phyloP scores from a whole-genome alignment of 2,797 vertebrate species.

The Cyprinella venusta region DNA sequence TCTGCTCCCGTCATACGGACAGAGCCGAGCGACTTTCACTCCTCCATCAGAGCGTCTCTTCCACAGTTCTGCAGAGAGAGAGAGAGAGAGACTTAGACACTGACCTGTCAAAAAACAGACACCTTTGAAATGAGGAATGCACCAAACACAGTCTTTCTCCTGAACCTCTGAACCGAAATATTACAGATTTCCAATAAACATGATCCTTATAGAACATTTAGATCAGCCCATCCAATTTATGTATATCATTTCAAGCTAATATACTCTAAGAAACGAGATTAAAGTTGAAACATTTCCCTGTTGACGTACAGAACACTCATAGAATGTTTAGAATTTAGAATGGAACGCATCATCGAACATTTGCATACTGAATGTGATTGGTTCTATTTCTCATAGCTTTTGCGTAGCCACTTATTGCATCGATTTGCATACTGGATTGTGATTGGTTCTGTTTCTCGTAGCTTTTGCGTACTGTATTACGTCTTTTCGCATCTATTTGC shows the following conservation, averaged over 20 bases:
- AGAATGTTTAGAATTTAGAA: not conserved
- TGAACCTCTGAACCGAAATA: not conserved
- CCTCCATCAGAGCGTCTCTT: conserved; percentile 12
- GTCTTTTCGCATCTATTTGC: not conserved
- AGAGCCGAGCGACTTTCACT: conserved; percentile 35
- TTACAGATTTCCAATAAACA: not conserved
- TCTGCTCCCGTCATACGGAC: conserved; percentile 59
- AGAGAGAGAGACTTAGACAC: conserved; percentile 40
- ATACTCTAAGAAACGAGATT: too few species aligned
- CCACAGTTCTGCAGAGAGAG: conserved; percentile 33
- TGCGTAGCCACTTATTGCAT: too few species aligned
- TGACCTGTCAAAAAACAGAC: conserved; percentile 37
- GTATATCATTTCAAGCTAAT: not conserved
- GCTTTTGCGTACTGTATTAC: not conserved
- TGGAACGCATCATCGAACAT: not conserved
- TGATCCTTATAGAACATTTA: not conserved
- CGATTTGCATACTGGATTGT: not conserved
- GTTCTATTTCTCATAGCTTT: too few species aligned
- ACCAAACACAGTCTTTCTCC: not conserved
- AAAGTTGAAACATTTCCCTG: not conserved
- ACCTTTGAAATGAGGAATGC: conserved; percentile 30
- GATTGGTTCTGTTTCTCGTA: not conserved
- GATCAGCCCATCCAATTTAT: not conserved
- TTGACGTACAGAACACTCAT: not conserved
- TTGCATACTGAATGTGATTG: too few species aligned